Evolutionary conservation across 1,140 invertebrate species (phyloP).

Genomic region (Babylonia areolata): DNA sequence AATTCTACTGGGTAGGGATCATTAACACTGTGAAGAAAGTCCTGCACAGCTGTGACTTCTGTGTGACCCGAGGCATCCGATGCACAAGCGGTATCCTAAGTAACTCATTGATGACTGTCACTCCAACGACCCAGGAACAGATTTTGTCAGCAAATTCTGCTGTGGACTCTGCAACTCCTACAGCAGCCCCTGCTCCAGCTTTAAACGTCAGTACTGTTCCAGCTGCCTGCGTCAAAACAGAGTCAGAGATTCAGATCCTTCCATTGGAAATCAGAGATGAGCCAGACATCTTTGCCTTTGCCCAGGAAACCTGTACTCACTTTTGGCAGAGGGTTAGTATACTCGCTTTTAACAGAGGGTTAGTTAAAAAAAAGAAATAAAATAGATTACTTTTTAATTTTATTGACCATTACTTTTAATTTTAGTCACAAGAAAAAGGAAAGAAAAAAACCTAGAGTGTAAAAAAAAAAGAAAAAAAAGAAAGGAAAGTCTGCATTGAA

Average conservation of each 20-base stretch:
- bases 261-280: background rate
- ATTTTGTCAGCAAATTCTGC: too few species aligned
- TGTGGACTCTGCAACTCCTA: background rate
- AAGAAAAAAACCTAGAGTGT: too few species aligned
- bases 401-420: background rate
- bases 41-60: constrained; percentile 31
- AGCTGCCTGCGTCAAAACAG: background rate
- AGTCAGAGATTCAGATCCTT: background rate
- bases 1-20: constrained; percentile 45
- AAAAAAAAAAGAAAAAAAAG: too few species aligned
- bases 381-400: background rate
- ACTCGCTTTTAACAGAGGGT: background rate
- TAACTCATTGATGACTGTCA: background rate
- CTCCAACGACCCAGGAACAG: background rate
- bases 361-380: background rate
- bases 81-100: background rate
- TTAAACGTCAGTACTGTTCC: background rate
- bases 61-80: constrained; percentile 18
- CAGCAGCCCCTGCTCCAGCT: background rate
- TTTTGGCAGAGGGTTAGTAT: constrained; percentile 48
- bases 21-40: constrained; percentile 32
- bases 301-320: constrained; percentile 29
- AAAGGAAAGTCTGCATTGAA: too few species aligned
- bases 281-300: constrained; percentile 5
- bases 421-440: too few species aligned